phyloP scores from a whole-genome alignment of 2,797 vertebrate genomes.

The Apogon hyalosoma region DNA sequence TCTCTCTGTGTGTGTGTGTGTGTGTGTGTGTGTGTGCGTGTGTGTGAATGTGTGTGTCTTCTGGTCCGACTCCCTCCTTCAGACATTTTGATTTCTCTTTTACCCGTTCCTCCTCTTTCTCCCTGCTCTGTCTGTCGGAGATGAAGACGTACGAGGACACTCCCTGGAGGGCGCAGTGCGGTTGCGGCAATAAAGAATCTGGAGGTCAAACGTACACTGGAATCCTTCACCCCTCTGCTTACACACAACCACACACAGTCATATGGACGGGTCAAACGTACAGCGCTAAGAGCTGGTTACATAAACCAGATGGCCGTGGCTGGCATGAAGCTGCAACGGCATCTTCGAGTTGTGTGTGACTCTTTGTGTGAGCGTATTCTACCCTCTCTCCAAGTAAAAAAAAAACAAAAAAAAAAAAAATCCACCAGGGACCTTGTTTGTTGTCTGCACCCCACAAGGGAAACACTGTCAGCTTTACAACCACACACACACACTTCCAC shows the following conservation, averaged over 20 bases:
- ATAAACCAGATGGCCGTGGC: conserved; percentile 75
- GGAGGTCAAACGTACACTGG: conserved; percentile 66
- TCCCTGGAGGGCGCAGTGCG: conserved; percentile 54
- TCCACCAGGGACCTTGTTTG: conserved; percentile 93
- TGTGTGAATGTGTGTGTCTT: background rate
- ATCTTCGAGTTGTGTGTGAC: conserved; percentile 50
- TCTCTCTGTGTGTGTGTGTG: conserved; percentile 12
- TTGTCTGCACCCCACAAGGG: conserved; percentile 91
- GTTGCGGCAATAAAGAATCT: conserved; percentile 62
- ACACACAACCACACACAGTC: conserved; percentile 17
- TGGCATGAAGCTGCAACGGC: conserved; percentile 58
- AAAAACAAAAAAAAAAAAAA: conserved; percentile 43
- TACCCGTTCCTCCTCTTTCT: conserved; percentile 28
- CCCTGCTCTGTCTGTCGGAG: conserved; percentile 44
- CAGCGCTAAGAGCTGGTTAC: conserved; percentile 64
- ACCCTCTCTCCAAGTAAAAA: conserved; percentile 60
- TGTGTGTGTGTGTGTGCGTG: conserved; percentile 5
- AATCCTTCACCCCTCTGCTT: conserved; percentile 44
- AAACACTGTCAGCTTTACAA: conserved; percentile 93
- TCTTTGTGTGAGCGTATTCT: conserved; percentile 30
- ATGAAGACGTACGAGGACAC: conserved; percentile 65
- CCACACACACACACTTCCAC: conserved; percentile 68
- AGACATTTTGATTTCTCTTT: conserved; percentile 27
- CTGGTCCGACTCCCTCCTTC: conserved; percentile 4
- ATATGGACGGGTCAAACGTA: conserved; percentile 55